phyloP scores from a whole-genome alignment of 2,888 invertebrate genomes.

The Plagodis pulveraria region DNA sequence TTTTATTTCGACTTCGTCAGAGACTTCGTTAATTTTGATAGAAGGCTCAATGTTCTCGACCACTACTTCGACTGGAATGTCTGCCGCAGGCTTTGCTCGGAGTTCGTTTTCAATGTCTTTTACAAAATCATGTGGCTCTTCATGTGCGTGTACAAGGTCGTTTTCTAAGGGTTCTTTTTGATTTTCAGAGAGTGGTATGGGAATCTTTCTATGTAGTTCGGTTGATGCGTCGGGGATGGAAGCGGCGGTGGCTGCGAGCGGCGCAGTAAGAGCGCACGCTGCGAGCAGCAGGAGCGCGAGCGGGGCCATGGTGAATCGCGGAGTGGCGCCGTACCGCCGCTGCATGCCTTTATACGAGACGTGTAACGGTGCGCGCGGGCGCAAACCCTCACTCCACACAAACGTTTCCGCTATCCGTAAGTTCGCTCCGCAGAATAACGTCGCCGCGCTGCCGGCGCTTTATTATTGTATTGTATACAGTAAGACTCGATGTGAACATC shows the following conservation, averaged over 20 bases:
- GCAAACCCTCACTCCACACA: slow-evolving; percentile 40
- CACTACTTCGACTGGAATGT: slow-evolving; percentile 68
- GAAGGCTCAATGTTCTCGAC: slow-evolving; percentile 51
- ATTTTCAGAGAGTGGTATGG: slow-evolving; percentile 44
- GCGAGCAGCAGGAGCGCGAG: slow-evolving; percentile 64
- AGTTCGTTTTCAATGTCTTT: slow-evolving; percentile 62
- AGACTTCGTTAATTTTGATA: slow-evolving; percentile 43
- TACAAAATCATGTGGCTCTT: slow-evolving; percentile 53
- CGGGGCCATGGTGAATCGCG: slow-evolving; percentile 64
- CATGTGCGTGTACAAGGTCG: slow-evolving; percentile 47
- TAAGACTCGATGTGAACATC: too few relatives aligned
- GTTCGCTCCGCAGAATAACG: not conserved
- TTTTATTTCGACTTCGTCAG: slow-evolving; percentile 51
- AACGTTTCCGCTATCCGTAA: slow-evolving; percentile 57
- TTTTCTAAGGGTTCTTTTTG: slow-evolving; percentile 45
- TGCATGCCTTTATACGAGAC: slow-evolving; percentile 66
- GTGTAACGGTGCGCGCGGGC: slow-evolving; percentile 68
- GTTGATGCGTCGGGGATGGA: slow-evolving; percentile 44
- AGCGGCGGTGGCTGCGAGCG: slow-evolving; percentile 62
- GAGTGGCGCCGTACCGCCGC: slow-evolving; percentile 40
- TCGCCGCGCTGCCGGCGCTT: too few relatives aligned
- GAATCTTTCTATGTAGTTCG: slow-evolving; percentile 27
- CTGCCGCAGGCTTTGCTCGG: slow-evolving; percentile 45
- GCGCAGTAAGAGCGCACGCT: slow-evolving; percentile 61
- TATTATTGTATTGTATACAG: too few relatives aligned